Evolutionary conservation across 2,113 vertebrate genomes (phyloP), one percentile per base, ranked within the genome.

Genomic region (Silurus asotus): DNA sequence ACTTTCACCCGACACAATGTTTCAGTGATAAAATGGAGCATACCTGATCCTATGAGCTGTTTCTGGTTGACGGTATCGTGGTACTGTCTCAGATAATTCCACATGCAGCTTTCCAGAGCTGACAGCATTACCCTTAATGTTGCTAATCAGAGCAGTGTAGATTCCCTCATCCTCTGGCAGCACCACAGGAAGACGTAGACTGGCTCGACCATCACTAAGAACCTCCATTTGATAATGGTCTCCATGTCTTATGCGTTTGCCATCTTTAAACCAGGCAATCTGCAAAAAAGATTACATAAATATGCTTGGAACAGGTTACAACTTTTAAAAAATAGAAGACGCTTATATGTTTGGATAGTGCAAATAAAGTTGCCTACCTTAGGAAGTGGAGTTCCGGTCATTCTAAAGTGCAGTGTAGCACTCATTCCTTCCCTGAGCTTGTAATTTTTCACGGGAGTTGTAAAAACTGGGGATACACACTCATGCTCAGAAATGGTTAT

Each of bases 191-290:
- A 99, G 92, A 19, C 95, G 97, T 8, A 99, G 95, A 86, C 96
- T 98, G 87, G 97, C 97, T 61, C 96, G 96, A 59, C 98, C 98
- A 1, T 99, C 98, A 84, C 95, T 96, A 59, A 98, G 94, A 88
- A 96, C 92, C 82, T 99, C 97, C 93, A 97, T 96, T 80, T 96
- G 96, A 90, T 97, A 97, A 84, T 87, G 97, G 8, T 95, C 96
- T 87, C 96, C 94, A 0, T 95, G 93, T 61, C 89, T 94, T 90
- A 99, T 96, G 55, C 97, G 98, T 88, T 96, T 97, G 72, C 98
- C 98, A 65, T 99, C 98, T 94, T 99, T 99, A 93, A 96, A 99
- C 98, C 98, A 99, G 0, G 93, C 95, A 90, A 99, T 96, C 98
- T 99, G 88, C 7, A 82, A 37, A 83, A 86, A 76, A 25, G 83